Base-by-base conservation (phyloP, 2,888 invertebrate genomes). In the Tetragonisca angustula region DNA sequence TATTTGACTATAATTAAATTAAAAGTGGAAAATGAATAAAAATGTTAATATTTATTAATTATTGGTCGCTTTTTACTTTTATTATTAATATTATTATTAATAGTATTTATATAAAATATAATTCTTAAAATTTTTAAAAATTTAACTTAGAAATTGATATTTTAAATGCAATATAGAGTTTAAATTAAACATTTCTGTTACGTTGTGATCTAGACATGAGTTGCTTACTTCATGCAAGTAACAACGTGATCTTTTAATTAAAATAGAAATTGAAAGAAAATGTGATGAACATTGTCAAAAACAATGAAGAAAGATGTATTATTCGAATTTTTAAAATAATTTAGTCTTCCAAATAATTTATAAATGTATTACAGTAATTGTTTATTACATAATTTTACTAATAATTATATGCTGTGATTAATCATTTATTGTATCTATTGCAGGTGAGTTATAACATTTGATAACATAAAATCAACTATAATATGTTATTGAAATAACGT, bases 401-500 rank as follows among this genome's bases (percentile, higher is more conserved):
- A 71, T 54, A 75, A 49, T 64, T 36, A 19, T 59, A 73, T 27
- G 36, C 68, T 65, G 32, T 71, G 43, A 59, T 65, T 85, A 81
- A 85, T 62, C 61, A 54, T 64, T 67, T 73, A 59, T 77, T 74
- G 27, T 68, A 72, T 64, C 50, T 65, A 54, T 64, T 43, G 67
- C 69, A 83, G 78, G 88, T 88, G 50, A 79, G 88, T 83, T 65
- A 52, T 87, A 52, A 50, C 24, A 56, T 74, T 56, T 56, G 13
- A 74, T 62, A 62, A 75, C 67, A 17, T 32, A 21, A 56, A n/a
- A 24, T 49, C 36, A 56, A 13, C 27, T 56, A 17, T 54, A n/a
- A 13, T 13, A 27, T 5, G 4, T n/a, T 67, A 21, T 72, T 61
- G 32, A 50, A 56, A 15, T 27, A 4, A 50, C 4, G 24, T 52